Base-by-base conservation (phyloP, 2,113 vertebrate species). In the Coturnix japonica region DNA sequence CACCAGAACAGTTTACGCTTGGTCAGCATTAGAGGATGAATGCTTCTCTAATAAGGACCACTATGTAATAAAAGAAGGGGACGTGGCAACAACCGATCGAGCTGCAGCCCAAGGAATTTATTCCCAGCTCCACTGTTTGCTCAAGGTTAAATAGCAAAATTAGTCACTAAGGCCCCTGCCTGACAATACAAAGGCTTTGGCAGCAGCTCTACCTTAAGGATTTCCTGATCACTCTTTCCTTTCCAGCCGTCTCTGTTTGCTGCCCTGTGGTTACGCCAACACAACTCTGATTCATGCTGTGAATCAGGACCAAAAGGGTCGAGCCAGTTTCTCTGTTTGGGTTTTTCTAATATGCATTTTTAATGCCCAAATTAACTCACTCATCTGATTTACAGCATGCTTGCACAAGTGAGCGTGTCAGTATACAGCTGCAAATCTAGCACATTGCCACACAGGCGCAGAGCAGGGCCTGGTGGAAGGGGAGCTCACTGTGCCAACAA, bases 371-470 rank as follows among this genome's bases (percentile, higher is more conserved):
- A 53, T 66, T 78, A 51, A 47, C n/a, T 28, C 8, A 2, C 46
- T 78, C 7, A 22, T 47, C 61, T 75, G 41, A 31, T 78, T 78
- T 12, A 71, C 5, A 81, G 20, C 56, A 30, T 0, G 2, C 35
- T 83, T 3, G 1, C 13, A 49, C 11, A 46, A 64, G 19, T 5
- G 2, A 31, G 9, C 8, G 28, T 4, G 6, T 39, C 35, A 46
- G 54, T 14, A 53, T 53, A 61, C 22, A 0, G 0, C 1, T 1
- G 44, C 31, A 20, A 30, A 74, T 35, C 25, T 5, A 20, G 19
- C 0, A 0, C 1, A 1, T 0, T 54, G 31, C 43, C 4, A 3
- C 28, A 31, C 25, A 22, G 30, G 61, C 51, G 30, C 0, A 0
- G 22, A 30, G 22, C 66, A 14, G 9, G 25, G 21, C 21, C 66